Base-by-base conservation (phyloP, 2,797 vertebrate species). In the Brotula barbata region DNA sequence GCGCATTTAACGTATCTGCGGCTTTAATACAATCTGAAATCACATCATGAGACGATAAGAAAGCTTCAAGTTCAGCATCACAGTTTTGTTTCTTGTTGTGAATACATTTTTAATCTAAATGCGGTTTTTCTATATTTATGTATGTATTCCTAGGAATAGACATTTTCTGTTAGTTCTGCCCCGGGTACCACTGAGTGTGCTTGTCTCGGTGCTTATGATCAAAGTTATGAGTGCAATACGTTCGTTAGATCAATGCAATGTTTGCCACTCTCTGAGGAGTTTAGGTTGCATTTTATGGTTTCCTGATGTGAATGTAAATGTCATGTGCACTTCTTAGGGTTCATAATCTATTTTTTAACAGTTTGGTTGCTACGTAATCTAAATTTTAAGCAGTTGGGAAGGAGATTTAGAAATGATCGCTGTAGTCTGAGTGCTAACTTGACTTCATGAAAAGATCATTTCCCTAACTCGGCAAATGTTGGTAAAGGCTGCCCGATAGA, bases 271-370 rank as follows among this genome's bases (percentile, higher is more conserved):
- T 48, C 41, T 43, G 69, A 57, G 7, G 17, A 43, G 54, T 67
- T 75, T 53, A 53, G 45, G 64, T 58, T 58, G 45, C 31, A 36
- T 71, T 69, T 71, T 60, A 28, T 17, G 44, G 13, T 34, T 46
- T n/a, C 59, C 40, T 19, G 17, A 42, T 44, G 20, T 22, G 12
- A 22, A 22, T 42, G 7, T 44, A 14, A 21, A 44, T 21, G 13
- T 22, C 21, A 19, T 28, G 25, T 28, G 25, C 25, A 28, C 4
- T 28, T 28, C 25, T 4, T 4, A 4, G 25, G 52, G 44, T 58
- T 54, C 63, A 22, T 61, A 36, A 23, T 53, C 22, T 45, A 17
- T 51, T 36, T 15, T 16, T 6, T 34, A 19, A 42, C 54, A 42
- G 45, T 54, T 59, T 58, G 14, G 22, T 28, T 20, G 34, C 52